Evolutionary conservation across 2,113 vertebrate genomes (phyloP).

Genomic region (Nothobranchius kuhntae): DNA sequence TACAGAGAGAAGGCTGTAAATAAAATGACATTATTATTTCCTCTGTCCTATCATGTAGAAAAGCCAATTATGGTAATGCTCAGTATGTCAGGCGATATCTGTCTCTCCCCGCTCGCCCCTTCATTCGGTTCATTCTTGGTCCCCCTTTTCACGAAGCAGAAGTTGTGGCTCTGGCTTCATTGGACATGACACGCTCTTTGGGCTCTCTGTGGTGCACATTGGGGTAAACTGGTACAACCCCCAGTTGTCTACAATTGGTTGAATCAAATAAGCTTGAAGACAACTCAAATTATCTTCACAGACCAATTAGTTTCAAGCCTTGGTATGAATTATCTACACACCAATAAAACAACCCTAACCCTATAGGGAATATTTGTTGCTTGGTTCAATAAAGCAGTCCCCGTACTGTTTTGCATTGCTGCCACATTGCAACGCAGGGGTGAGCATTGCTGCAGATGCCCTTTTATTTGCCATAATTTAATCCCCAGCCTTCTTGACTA

Average conservation of each 20-base stretch:
- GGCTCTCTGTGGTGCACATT: conserved; percentile 27
- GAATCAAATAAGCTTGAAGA: neutral
- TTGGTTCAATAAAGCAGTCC: neutral
- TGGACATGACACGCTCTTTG: conserved; percentile 60
- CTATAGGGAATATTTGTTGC: neutral
- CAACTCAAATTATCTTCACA: neutral
- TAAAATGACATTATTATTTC: conserved; percentile 99
- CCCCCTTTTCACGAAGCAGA: conserved; percentile 29
- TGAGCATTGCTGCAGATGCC: conserved; percentile 40
- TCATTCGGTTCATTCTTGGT: conserved; percentile 57
- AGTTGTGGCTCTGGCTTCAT: conserved; percentile 66
- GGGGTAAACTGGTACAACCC: conserved; percentile 30
- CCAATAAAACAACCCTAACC: neutral
- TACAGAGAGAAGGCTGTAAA: conserved; percentile 90
- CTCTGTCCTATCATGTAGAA: conserved; percentile 99
- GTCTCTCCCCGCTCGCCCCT: conserved; percentile 57
- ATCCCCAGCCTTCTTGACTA: conserved; percentile 52
- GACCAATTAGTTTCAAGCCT: neutral
- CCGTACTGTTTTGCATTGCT: conserved; percentile 3
- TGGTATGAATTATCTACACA: neutral
- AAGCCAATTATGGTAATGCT: conserved; percentile 99
- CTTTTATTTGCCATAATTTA: conserved; percentile 41
- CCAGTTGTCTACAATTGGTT: neutral
- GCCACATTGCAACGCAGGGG: conserved; percentile 17
- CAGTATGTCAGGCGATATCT: conserved; percentile 94